Evolutionary conservation across 2,888 invertebrate genomes (phyloP), one percentile per base, ranked within the genome.

Genomic region (Imbricaverruca yamaguchii): DNA sequence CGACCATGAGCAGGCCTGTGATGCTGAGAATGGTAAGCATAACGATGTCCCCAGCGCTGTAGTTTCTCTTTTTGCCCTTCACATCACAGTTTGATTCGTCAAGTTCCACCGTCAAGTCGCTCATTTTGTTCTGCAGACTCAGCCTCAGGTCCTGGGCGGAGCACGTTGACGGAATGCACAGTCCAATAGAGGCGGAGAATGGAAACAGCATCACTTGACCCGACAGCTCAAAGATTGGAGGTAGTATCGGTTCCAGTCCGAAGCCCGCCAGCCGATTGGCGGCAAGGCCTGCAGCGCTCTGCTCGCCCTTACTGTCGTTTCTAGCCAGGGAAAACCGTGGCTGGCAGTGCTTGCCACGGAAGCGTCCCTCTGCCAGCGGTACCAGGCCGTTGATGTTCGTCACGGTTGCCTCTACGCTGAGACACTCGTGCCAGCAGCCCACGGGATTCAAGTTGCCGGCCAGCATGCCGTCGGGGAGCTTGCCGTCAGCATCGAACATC

Each of bases 381-480:
- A 65, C 23, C n/a, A 65, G 23, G 10, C 23, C 65, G 12, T n/a
- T 23, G 23, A 74, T 13, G 10, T 21, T 18, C 21, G 53, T 10
- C 3, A 55, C 21, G 39, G 8, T 18, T 10, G 74, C 74, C 11
- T 53, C 11, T 8, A 74, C 74, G 55, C n/a, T 74, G 10, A 53
- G 55, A 74, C 74, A 74, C 21, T 53, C 53, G 55, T 74, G 21
- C 74, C 74, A 74, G 74, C 15, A 21, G 74, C 74, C 74, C 21
- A 74, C 53, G 9, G 39, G 2, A 55, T 74, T 74, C 21, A 53
- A 8, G 74, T 74, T 74, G 53, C 74, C 74, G 21, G 39, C 74
- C 10, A 55, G 10, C 7, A 74, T 21, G 53, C 74, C 74, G 74
- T 74, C 74, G 21, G 74, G 74, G 6, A 74, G 74, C 21, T 74